A percentile compares a stretch with the other conserved stretches of the same genome.
Conservation (phyloP, 2,797 vertebrate genomes). For the Propithecus perrieri region DNA sequence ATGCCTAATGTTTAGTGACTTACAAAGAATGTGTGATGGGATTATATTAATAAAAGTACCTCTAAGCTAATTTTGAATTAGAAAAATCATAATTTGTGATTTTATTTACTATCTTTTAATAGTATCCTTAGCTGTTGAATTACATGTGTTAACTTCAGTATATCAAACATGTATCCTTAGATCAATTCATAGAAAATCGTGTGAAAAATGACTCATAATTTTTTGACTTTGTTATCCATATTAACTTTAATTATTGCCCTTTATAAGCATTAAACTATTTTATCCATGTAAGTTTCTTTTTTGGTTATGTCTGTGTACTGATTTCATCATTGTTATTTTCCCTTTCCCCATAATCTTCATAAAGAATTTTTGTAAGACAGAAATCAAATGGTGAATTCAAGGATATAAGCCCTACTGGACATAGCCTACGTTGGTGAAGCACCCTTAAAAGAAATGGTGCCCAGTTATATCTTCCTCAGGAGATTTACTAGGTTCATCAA, state of each 20-base stretch:
- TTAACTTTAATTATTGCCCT: background rate
- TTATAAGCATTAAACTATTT: constrained; percentile 16
- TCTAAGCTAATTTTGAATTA: constrained; percentile 29
- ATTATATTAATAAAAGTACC: background rate
- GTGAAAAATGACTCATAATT: constrained; percentile 8
- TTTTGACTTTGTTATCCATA: constrained; percentile 8
- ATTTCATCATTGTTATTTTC: background rate
- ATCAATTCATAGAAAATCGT: background rate
- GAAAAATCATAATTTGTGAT: background rate
- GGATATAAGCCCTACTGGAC: background rate
- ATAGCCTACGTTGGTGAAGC: background rate
- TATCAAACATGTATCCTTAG: background rate
- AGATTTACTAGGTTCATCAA: background rate
- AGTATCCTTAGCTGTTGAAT: background rate
- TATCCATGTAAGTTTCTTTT: background rate
- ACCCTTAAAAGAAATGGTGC: background rate
- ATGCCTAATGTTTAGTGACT: background rate
- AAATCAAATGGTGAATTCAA: constrained; percentile 40
- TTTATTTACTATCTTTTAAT: constrained; percentile 22
- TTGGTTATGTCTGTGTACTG: background rate
- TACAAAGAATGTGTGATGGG: background rate
- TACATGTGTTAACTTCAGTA: background rate
- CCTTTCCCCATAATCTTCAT: background rate
- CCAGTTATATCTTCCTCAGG: background rate
- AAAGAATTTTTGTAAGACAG: constrained; percentile 27